These are phyloP conservation scores for Acanthaster planci DNA, from an alignment of 35 echinoderm and acorn worm species.

Conservation along the genomic window DNA sequence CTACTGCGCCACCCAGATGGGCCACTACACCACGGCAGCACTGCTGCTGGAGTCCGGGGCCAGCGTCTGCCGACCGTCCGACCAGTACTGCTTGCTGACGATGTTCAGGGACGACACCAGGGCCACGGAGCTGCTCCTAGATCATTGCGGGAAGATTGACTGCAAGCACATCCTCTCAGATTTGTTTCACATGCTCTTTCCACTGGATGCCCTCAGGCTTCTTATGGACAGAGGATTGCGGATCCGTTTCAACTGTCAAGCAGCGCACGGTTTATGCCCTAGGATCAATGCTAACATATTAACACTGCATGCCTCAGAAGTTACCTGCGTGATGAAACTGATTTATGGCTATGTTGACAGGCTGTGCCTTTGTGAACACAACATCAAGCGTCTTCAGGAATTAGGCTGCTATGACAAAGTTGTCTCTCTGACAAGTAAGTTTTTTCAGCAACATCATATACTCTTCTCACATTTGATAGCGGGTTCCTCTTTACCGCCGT, in stretches of 20 bases:
- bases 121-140: neutral
- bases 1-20: neutral
- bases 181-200: neutral
- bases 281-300: neutral
- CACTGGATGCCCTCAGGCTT: neutral
- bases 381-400: neutral
- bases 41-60: neutral
- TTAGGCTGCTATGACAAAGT: neutral
- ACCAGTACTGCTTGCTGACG: slow-evolving; percentile 10
- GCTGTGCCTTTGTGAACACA: slow-evolving; percentile 1
- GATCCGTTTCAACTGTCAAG: neutral
- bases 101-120: neutral
- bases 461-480: neutral
- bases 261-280: neutral
- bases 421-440: slow-evolving; percentile 15
- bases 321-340: neutral
- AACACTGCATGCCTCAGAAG: neutral
- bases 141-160: neutral
- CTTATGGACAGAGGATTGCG: neutral
- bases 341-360: slow-evolving; percentile 24
- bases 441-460: neutral
- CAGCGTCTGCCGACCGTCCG: neutral
- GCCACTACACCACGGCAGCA: neutral
- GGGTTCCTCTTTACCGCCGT: neutral
- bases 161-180: neutral